Evolutionary conservation across 2,888 invertebrate species (phyloP).

Genomic region (Polydrusus pterygomalis): DNA sequence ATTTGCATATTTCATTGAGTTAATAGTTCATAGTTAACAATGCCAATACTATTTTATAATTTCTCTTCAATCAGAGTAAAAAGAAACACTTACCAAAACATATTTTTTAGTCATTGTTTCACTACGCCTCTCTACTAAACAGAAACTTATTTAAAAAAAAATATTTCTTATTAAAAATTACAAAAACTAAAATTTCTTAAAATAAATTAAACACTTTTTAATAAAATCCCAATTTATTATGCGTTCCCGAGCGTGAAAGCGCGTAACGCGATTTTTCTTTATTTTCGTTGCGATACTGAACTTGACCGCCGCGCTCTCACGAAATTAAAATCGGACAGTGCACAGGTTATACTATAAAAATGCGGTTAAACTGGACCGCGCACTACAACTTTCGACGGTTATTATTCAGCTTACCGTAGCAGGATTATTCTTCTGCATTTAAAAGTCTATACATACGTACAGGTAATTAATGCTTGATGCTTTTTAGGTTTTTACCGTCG

Average conservation of each 20-base stretch:
- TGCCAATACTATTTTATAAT: too few relatives aligned
- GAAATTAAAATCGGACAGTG: neutral
- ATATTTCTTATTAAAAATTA: neutral
- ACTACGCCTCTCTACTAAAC: neutral
- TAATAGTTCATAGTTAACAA: too few relatives aligned
- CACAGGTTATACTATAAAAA: constrained; percentile 8
- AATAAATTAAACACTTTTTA: neutral
- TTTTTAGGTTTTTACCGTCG: too few relatives aligned
- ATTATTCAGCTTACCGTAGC: neutral
- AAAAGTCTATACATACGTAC: too few relatives aligned
- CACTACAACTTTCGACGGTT: constrained; percentile 11
- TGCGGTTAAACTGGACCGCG: constrained; percentile 20
- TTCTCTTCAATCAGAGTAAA: neutral
- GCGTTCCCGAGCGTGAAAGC: neutral
- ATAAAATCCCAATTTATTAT: neutral
- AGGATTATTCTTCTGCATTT: neutral
- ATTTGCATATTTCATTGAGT: too few relatives aligned
- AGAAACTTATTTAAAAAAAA: neutral
- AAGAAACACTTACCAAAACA: constrained; percentile 7
- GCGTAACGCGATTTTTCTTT: constrained; percentile 11
- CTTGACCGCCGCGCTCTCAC: constrained; percentile 11
- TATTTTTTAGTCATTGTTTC: constrained; percentile 5
- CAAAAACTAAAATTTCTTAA: neutral
- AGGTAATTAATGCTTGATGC: too few relatives aligned
- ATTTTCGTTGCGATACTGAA: neutral